phyloP scores from a whole-genome alignment of 2,113 vertebrate species.

The Mohoua ochrocephala region DNA sequence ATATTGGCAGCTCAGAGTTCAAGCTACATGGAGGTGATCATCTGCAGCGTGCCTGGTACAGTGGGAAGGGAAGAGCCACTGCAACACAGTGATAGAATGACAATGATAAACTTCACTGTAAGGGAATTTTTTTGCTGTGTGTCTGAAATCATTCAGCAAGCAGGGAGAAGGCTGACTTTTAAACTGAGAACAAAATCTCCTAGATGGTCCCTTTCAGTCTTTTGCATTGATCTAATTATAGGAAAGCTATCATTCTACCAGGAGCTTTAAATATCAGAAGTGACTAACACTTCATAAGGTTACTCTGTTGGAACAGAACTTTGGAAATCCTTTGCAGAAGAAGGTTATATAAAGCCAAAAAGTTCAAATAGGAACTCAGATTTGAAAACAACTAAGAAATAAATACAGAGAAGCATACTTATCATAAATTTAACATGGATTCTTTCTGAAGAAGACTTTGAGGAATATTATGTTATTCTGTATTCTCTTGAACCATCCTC shows the following conservation, averaged over 20 bases:
- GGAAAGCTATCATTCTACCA: background rate
- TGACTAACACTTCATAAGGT: background rate
- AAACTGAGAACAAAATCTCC: background rate
- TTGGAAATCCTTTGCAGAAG: background rate
- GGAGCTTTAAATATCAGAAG: conserved; percentile 4
- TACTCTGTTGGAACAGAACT: background rate
- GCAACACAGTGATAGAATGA: background rate
- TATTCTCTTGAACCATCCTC: background rate
- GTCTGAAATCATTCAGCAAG: background rate
- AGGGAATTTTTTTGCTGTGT: background rate
- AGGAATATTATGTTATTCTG: background rate
- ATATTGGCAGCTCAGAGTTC: background rate
- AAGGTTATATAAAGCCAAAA: background rate
- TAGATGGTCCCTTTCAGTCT: background rate
- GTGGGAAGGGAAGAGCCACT: background rate
- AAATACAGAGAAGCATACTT: background rate
- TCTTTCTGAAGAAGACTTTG: background rate
- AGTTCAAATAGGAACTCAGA: background rate
- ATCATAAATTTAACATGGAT: background rate
- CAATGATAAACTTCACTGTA: background rate
- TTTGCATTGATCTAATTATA: background rate
- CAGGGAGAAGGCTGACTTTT: background rate
- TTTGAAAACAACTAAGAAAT: background rate
- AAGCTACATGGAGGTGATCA: background rate
- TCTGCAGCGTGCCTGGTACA: background rate